Base-by-base conservation (phyloP, 2,888 invertebrate species). In the Galeruca laticollis region DNA sequence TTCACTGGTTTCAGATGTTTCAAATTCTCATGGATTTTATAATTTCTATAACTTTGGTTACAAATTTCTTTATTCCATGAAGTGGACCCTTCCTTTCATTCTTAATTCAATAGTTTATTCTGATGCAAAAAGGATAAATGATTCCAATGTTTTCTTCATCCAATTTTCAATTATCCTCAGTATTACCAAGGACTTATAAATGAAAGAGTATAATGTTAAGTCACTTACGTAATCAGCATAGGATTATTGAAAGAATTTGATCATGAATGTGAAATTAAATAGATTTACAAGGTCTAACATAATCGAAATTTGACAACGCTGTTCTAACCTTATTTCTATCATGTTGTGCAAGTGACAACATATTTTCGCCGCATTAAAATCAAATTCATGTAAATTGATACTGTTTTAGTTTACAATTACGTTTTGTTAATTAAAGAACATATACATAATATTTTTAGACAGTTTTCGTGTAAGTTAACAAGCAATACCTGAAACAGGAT, bases 261-360 rank as follows among this genome's bases (percentile, higher is more conserved):
- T 26, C 26, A 5, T 26, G 26, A 26, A 26, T 26, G 26, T 26
- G 40, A 40, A 40, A 40, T 40, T 11, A 40, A n/a, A 26, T 26
- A 5, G 6, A 5, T 26, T 5, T 26, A 26, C 26, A 26, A 26
- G 6, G 26, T 26, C 26, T 26, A 51, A 51, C 10, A 1, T 21
- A 21, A 4, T 11, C 9, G 6, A 20, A 52, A 13, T 4, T 15
- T 57, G 56, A 35, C 56, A 57, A 35, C 35, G 33, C 35, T 18
- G 56, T 33, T 35, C 33, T 57, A 57, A 35, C 56, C 56, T 57
- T 35, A 35, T 35, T 35, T 57, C 15, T 35, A 57, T 35, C 10
- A 57, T 35, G 56, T 31, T 35, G 54, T 54, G 10, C 18, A 15
- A 20, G 20, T 57, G 56, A 57, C 35, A 57, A n/a, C 26, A 56